These are phyloP conservation scores for Stenchaetothrips biformis DNA, from an alignment of 2,888 invertebrate species.

Conservation along the genomic window DNA sequence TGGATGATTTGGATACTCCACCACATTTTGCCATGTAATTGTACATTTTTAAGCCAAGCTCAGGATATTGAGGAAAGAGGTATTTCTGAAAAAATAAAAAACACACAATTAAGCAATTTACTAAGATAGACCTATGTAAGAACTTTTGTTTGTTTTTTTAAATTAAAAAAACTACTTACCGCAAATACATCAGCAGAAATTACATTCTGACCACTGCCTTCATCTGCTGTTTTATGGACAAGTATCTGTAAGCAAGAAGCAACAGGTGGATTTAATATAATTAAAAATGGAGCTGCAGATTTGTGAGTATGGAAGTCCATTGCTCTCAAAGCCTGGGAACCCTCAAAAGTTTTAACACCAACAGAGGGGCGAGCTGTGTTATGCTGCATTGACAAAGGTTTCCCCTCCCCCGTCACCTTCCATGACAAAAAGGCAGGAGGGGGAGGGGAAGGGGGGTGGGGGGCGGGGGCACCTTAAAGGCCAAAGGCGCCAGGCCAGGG, in stretches of 20 bases:
- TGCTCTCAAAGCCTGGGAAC: too few relatives aligned
- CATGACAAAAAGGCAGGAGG: neutral
- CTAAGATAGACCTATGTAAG: neutral
- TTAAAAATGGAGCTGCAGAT: neutral
- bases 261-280: constrained; percentile 28
- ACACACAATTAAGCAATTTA: constrained; percentile 8
- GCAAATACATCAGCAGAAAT: constrained; percentile 63
- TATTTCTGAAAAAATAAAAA: constrained; percentile 54
- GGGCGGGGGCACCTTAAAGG: neutral
- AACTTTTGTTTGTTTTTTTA: neutral
- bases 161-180: constrained; percentile 46
- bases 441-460: neutral
- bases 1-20: constrained; percentile 57
- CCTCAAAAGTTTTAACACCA: too few relatives aligned
- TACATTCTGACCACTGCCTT: constrained; percentile 62
- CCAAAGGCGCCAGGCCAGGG: neutral
- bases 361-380: too few relatives aligned
- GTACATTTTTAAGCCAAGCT: constrained; percentile 65
- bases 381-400: neutral
- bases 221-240: constrained; percentile 61
- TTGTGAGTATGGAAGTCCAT: neutral
- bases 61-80: constrained; percentile 72
- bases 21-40: constrained; percentile 57
- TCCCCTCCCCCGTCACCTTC: neutral
- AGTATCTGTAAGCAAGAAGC: constrained; percentile 55